phyloP scores from a whole-genome alignment of 2,888 invertebrate species.

The Chrysolina oricalcia region DNA sequence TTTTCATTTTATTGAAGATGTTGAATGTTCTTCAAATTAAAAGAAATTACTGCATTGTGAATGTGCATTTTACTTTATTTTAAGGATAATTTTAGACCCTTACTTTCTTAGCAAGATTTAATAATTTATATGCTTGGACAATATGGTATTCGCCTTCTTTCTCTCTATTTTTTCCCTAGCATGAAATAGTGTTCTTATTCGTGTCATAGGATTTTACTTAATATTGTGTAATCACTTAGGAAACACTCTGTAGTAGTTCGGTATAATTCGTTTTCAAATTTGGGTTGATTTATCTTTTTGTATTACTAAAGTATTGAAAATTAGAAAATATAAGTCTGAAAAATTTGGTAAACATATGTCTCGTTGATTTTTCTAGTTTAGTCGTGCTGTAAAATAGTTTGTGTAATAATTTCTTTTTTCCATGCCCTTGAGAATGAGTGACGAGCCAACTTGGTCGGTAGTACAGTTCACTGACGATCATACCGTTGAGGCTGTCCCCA shows the following conservation, averaged over 20 bases:
- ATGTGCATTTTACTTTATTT: neutral
- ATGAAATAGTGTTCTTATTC: neutral
- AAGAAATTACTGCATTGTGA: too few relatives aligned
- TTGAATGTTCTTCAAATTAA: neutral
- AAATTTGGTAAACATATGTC: neutral
- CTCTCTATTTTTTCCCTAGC: too few relatives aligned
- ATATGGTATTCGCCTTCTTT: neutral
- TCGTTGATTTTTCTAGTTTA: conserved; percentile 1
- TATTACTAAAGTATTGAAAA: neutral
- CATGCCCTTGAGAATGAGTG: conserved; percentile 23
- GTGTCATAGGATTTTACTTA: neutral
- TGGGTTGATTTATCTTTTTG: neutral
- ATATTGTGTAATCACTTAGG: neutral
- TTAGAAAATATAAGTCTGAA: neutral
- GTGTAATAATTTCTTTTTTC: neutral
- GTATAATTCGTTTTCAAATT: neutral
- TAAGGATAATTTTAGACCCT: too few relatives aligned
- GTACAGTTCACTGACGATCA: conserved; percentile 33
- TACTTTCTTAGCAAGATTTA: too few relatives aligned
- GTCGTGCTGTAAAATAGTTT: conserved; percentile 14
- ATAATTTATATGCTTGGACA: neutral
- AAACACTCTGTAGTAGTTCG: neutral
- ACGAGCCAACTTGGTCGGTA: conserved; percentile 26
- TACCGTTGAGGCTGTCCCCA: conserved; percentile 35
- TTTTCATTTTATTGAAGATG: neutral